Evolutionary conservation across 2,888 invertebrate species (phyloP).

Genomic region (Hypomecis punctinalis): DNA sequence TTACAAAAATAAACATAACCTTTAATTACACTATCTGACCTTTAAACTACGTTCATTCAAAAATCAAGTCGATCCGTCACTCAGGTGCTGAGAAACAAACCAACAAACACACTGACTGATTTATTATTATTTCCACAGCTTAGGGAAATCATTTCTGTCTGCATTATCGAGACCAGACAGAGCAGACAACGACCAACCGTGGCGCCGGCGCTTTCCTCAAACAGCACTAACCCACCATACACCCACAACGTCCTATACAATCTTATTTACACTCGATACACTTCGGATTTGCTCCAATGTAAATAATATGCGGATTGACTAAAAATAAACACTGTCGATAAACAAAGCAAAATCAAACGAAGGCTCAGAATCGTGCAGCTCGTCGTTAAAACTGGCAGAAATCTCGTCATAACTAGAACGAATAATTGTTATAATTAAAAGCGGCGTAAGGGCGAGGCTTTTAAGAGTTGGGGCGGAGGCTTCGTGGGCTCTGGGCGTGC

Average conservation of each 20-base stretch:
- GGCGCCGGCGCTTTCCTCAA: not conserved
- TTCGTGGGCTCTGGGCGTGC: slow-evolving; percentile 57
- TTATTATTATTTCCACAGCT: too few relatives aligned
- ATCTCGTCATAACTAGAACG: slow-evolving; percentile 78
- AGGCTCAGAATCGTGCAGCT: slow-evolving; percentile 27
- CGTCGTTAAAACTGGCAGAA: slow-evolving; percentile 68
- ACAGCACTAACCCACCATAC: slow-evolving; percentile 1
- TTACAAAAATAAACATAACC: too few relatives aligned
- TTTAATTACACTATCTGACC: too few relatives aligned
- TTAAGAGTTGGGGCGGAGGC: slow-evolving; percentile 66
- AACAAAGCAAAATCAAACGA: slow-evolving; percentile 38
- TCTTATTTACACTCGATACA: slow-evolving; percentile 50
- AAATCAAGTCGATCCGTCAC: too few relatives aligned
- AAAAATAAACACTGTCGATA: slow-evolving; percentile 61
- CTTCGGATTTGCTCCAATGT: slow-evolving; percentile 51
- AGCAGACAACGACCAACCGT: slow-evolving; percentile 1
- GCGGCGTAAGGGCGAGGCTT: slow-evolving; percentile 71
- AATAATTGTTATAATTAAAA: slow-evolving; percentile 75
- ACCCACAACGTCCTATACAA: slow-evolving; percentile 19
- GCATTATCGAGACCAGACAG: too few relatives aligned
- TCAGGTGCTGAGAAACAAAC: too few relatives aligned
- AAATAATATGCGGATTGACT: slow-evolving; percentile 62
- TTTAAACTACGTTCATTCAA: too few relatives aligned
- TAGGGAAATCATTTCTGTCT: too few relatives aligned
- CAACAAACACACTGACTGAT: too few relatives aligned